phyloP scores from a whole-genome alignment of 2,113 vertebrate genomes.

The Chamaetylas fuelleborni region DNA sequence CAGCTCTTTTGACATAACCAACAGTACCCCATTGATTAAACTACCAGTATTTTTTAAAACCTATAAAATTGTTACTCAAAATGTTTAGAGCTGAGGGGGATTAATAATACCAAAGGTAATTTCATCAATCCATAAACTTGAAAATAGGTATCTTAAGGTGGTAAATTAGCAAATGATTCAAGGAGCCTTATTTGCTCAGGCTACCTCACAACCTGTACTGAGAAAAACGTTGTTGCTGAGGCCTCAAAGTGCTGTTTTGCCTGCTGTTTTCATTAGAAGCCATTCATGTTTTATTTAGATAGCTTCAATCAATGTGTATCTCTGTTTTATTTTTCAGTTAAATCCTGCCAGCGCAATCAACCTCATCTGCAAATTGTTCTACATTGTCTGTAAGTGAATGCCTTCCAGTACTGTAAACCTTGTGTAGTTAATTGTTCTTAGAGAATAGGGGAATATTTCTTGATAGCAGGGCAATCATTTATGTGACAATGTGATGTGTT shows the following conservation, averaged over 20 bases:
- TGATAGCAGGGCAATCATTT: neutral
- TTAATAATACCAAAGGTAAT: neutral
- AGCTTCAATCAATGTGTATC: constrained; percentile 12
- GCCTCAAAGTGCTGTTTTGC: constrained; percentile 16
- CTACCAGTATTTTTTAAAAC: neutral
- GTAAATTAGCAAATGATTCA: neutral
- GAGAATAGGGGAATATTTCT: neutral
- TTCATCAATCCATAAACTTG: neutral
- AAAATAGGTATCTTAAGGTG: neutral
- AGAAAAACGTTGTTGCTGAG: neutral
- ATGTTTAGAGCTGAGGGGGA: neutral
- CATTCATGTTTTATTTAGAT: constrained; percentile 47
- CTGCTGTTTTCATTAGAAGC: constrained; percentile 29
- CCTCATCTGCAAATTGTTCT: neutral
- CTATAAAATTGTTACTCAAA: neutral
- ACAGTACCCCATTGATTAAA: neutral
- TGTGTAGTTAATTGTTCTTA: constrained; percentile 3
- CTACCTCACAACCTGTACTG: neutral
- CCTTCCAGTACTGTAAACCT: constrained; percentile 6
- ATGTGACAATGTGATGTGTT: neutral
- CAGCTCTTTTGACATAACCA: neutral
- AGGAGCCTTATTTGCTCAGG: neutral
- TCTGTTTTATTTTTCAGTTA: constrained; percentile 46
- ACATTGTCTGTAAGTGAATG: neutral
- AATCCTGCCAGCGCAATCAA: neutral